Evolutionary conservation across 2,888 invertebrate species (phyloP).

Genomic region (Scaptomyza tumidula): DNA sequence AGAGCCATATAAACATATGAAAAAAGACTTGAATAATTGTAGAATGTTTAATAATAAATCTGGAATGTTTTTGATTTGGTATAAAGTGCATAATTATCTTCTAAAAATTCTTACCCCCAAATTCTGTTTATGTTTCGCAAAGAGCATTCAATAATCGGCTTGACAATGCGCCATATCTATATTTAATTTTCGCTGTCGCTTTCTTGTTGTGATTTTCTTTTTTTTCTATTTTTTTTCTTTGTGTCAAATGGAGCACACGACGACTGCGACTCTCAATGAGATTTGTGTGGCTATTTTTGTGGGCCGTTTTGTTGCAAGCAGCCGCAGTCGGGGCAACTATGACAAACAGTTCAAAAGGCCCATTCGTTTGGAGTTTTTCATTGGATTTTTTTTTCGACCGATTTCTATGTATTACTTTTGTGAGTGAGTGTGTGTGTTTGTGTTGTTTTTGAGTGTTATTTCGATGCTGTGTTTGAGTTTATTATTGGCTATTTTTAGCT

Average conservation of each 20-base stretch:
- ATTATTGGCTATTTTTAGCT: constrained; percentile 56
- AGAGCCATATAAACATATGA: too few relatives aligned
- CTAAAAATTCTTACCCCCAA: too few relatives aligned
- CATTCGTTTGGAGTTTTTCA: constrained; percentile 59
- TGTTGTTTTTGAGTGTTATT: constrained; percentile 15
- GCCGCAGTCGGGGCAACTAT: constrained; percentile 46
- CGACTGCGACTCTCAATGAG: constrained; percentile 70
- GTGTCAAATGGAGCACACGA: constrained; percentile 67
- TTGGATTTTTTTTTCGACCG: constrained; percentile 29
- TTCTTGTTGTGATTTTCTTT: constrained; percentile 12
- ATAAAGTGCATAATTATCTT: too few relatives aligned
- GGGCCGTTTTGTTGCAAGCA: constrained; percentile 49
- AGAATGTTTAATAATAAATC: too few relatives aligned
- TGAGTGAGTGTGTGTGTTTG: constrained; percentile 10
- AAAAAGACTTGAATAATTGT: too few relatives aligned
- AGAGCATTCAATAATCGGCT: constrained; percentile 31
- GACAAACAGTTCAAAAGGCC: constrained; percentile 74
- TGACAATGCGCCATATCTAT: not conserved
- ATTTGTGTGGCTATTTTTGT: constrained; percentile 78
- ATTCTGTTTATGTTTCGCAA: too few relatives aligned
- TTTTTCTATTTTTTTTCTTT: constrained; percentile 5
- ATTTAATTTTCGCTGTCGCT: constrained; percentile 22
- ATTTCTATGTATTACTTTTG: constrained; percentile 2
- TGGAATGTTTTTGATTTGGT: too few relatives aligned
- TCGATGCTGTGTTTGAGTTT: constrained; percentile 22